These are phyloP conservation scores for Ammospiza caudacuta DNA, from an alignment of 2,113 vertebrate species.

Conservation along the genomic window DNA sequence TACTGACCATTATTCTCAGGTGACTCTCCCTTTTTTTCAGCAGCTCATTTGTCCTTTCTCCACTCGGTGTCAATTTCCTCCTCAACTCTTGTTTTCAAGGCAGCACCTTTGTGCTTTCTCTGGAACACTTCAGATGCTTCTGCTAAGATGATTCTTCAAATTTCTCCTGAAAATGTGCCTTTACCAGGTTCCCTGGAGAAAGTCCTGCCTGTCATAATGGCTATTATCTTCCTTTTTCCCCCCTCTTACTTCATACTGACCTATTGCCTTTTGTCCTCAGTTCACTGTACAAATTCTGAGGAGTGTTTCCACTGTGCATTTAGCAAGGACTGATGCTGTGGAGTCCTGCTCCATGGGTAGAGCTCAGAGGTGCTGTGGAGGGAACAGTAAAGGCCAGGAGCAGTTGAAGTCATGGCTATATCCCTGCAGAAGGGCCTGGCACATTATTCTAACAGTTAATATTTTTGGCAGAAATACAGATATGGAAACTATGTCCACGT, in stretches of 20 bases:
- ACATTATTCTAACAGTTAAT: neutral
- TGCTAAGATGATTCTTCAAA: neutral
- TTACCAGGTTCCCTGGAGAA: neutral
- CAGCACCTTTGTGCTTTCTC: neutral
- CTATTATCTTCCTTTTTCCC: neutral
- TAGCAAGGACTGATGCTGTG: neutral
- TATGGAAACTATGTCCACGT: slow-evolving; percentile 23
- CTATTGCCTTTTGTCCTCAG: neutral
- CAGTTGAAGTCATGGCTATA: neutral
- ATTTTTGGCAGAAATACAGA: slow-evolving; percentile 36
- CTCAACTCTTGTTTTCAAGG: neutral
- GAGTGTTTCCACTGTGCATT: neutral
- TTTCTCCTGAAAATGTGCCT: neutral
- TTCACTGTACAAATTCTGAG: neutral
- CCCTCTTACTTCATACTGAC: neutral
- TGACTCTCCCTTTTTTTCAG: neutral
- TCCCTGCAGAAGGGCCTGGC: slow-evolving; percentile 27
- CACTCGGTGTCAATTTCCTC: neutral
- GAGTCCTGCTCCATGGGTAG: neutral
- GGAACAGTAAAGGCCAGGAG: slow-evolving; percentile 8
- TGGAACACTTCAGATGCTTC: neutral
- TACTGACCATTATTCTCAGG: neutral
- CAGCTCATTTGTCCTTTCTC: neutral
- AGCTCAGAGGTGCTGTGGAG: neutral
- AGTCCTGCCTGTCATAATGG: neutral